Evolutionary conservation across 2,797 vertebrate genomes (phyloP), one percentile per base, ranked within the genome.

Genomic region (Bradypodion pumilum): DNA sequence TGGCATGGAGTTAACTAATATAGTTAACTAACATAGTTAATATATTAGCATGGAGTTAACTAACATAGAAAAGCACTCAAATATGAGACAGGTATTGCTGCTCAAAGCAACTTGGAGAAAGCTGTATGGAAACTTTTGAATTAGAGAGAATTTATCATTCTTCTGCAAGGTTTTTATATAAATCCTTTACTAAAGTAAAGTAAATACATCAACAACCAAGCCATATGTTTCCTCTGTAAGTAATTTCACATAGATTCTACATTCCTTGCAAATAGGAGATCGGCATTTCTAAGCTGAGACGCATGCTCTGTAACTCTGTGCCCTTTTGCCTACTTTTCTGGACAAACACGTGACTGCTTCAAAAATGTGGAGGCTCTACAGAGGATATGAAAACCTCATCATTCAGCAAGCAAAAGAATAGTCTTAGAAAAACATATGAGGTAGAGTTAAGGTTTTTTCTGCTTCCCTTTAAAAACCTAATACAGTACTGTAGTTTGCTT

Each of bases 311-410:
- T 56, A 16, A 62, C 73, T 19, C 40, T 0, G 19, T 69, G 88
- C 89, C 91, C 91, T 94, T 94, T 94, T 12, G 37, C 93, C 94
- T 80, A 90, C 86, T 93, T 93, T 3, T 82, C 62, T 70, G 3
- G 7, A 78, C 52, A 0, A 66, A 32, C 85, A 82, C 69, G 89
- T 73, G 88, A 88, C 83, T 0, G 69, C 21, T 25, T 59, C 40
- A 74, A 85, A 92, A 90, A 92, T 84, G 90, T 91, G 0, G 76
- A 83, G 62, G 76, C 1, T 1, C 6, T 1, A 82, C 69, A 16
- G 80, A 49, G 85, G 23, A 1, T 70, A 63, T 44, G 40, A 76
- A 59, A 8, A 78, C 74, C 46, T 83, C 79, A 56, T 32, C n/a
- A n/a, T n/a, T n/a, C 9, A 1, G 52, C 74, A 66, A 80, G 83